A percentile compares a stretch with the other conserved stretches of the same genome.
These are phyloP conservation scores for Hylaea fasciaria DNA, from an alignment of 2,888 invertebrate species.

Conservation along the genomic window DNA sequence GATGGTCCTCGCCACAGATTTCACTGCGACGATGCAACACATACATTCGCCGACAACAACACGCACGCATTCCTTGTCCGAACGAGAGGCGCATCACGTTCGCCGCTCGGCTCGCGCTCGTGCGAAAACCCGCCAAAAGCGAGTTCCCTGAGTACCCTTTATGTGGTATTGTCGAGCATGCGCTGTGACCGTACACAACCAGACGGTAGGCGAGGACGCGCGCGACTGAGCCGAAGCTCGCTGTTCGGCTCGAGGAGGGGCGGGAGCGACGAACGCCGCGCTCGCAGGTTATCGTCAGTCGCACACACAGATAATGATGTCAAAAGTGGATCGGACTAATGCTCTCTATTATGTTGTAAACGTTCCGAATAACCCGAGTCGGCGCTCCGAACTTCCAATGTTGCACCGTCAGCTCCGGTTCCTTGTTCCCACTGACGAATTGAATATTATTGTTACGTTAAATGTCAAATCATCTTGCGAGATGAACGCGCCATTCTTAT, in stretches of 20 bases:
- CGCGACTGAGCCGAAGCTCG: conserved; percentile 81
- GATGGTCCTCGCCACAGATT: conserved; percentile 70
- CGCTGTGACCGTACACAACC: conserved; percentile 60
- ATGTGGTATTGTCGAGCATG: conserved; percentile 47
- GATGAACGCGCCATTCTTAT: conserved; percentile 52
- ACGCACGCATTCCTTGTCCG: conserved; percentile 74
- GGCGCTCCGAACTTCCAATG: conserved; percentile 48
- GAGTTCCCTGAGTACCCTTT: conserved; percentile 68
- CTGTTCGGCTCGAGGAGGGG: conserved; percentile 62
- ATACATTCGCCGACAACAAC: conserved; percentile 60
- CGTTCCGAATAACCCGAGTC: conserved; percentile 64
- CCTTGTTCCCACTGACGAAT: conserved; percentile 46
- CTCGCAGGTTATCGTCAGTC: conserved; percentile 82
- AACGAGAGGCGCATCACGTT: conserved; percentile 73
- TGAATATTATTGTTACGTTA: conserved; percentile 45
- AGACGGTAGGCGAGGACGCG: conserved; percentile 66
- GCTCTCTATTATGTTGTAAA: conserved; percentile 82
- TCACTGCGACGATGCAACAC: conserved; percentile 67
- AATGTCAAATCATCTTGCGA: conserved; percentile 54
- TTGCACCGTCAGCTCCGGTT: conserved; percentile 60
- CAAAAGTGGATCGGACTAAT: conserved; percentile 84
- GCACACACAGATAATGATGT: conserved; percentile 83
- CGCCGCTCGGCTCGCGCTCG: conserved; percentile 58
- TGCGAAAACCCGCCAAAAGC: conserved; percentile 81
- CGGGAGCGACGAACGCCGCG: conserved; percentile 73